Evolutionary conservation across 1,140 invertebrate species (phyloP), one percentile per base, ranked within the genome.

Genomic region (Drosophila jambulina): DNA sequence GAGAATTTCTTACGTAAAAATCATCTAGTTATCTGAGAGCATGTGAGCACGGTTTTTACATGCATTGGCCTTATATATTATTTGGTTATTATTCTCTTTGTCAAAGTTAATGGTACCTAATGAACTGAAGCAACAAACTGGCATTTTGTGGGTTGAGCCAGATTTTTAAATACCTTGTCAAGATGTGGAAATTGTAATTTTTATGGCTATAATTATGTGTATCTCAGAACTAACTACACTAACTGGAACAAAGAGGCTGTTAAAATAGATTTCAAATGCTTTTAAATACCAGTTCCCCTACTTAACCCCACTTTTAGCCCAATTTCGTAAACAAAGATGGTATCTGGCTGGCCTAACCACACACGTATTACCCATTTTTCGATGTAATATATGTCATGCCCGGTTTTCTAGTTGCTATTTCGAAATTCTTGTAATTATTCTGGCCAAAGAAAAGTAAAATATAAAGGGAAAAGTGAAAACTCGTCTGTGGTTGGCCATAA

Each of bases 1-100:
- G 84, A 90, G 84, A 88, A 90, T 84, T 90, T 90, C 81, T 88
- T 88, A 83, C 78, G 69, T 84, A 72, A 86, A 83, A 69, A 42
- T 46, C 58, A 60, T 74, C 29, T 60, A 72, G 29, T 60, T 57
- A 34, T 25, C n/a, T 57, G 25, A n/a, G 32, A 32, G n/a, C 43
- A 64, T 42, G 57, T 61, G 53, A 19, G 67, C 27, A 15, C 32
- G 25, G 54, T 60, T 58, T 62, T 32, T 36, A 38, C 21, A 9
- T 34, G 19, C 8, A 21, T 45, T 60, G 23, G 3, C 2, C 23
- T 17, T 25, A 32, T 59, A 49, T 46, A 17, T 19, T 49, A 27
- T 68, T 38, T 51, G 15, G 34, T 23, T 17, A 17, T 51, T 60
- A n/a, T 36, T 23, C 36, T 51, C 15, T 72, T 74, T 74, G 53